These are phyloP conservation scores for Odontocolon sp. DNA, from an alignment of 2,888 invertebrate genomes.

Conservation along the genomic window DNA sequence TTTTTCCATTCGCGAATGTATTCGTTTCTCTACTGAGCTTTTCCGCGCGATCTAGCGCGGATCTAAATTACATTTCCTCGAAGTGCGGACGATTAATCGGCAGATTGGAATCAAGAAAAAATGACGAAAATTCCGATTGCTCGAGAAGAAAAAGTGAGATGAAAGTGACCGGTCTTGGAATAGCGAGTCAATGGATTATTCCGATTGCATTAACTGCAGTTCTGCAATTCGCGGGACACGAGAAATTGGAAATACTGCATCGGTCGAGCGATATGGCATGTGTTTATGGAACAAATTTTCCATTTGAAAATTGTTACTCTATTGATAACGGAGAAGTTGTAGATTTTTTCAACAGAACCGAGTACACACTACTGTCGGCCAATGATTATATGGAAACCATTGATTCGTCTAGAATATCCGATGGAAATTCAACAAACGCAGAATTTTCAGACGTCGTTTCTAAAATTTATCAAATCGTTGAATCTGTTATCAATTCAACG, in stretches of 20 bases:
- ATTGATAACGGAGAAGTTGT: neutral
- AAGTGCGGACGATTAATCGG: conserved; percentile 52
- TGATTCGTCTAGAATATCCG: conserved; percentile 46
- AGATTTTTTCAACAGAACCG: conserved; percentile 21
- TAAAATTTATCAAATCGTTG: conserved; percentile 69
- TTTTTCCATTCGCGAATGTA: conserved; percentile 75
- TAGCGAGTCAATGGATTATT: conserved; percentile 75
- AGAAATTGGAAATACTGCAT: conserved; percentile 46
- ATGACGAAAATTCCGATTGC: neutral
- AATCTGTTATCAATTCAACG: conserved; percentile 57
- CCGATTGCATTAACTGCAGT: conserved; percentile 67
- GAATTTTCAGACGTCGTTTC: conserved; percentile 67
- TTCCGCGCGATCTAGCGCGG: conserved; percentile 67
- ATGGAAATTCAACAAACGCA: conserved; percentile 49
- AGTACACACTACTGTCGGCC: conserved; percentile 16
- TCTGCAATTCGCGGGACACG: conserved; percentile 65
- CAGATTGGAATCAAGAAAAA: neutral
- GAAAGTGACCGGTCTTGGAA: conserved; percentile 60
- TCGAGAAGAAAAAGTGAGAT: conserved; percentile 42
- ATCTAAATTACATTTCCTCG: conserved; percentile 52
- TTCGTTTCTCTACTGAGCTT: conserved; percentile 75
- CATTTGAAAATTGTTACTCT: conserved; percentile 67
- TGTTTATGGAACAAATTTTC: conserved; percentile 67
- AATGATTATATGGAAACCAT: conserved; percentile 61
- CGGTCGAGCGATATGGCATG: conserved; percentile 64